A percentile compares a stretch with the other conserved stretches of the same genome.
Evolutionary conservation across 2,113 vertebrate genomes (phyloP).

Genomic region (Harpagus bidentatus): DNA sequence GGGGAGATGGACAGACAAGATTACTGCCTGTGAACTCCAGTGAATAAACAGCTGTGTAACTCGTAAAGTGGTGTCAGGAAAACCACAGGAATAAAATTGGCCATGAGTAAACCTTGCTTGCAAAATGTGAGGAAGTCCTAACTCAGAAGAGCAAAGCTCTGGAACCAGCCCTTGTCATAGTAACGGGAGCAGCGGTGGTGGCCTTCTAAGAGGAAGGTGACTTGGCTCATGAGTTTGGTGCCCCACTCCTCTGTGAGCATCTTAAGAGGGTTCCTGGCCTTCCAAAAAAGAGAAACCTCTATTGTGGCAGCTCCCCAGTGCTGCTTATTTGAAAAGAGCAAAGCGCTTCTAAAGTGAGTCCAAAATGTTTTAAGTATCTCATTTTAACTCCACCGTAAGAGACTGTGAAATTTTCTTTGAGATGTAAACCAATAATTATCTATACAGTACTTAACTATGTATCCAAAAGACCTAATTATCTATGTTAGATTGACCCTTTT

Average conservation of each 20-base stretch:
- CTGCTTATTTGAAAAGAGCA: neutral
- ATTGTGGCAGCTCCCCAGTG: neutral
- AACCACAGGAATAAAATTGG: neutral
- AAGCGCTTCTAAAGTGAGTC: neutral
- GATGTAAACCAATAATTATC: neutral
- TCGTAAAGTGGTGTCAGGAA: neutral
- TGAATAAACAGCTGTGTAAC: neutral
- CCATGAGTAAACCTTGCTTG: neutral
- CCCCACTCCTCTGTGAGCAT: fast-evolving
- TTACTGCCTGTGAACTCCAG: neutral
- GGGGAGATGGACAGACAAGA: neutral
- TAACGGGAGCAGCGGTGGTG: neutral
- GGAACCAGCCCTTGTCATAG: neutral
- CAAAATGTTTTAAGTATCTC: neutral
- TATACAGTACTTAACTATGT: neutral
- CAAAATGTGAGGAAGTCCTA: neutral
- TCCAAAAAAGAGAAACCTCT: neutral
- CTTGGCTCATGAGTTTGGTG: neutral
- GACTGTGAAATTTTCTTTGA: neutral
- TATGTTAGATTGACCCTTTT: neutral
- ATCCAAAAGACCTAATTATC: neutral
- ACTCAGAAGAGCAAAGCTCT: neutral
- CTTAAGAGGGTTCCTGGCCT: neutral
- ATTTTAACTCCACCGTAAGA: neutral
- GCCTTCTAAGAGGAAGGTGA: neutral